Evolutionary conservation across 2,888 invertebrate species (phyloP), one percentile per base, ranked within the genome.

Genomic region (Ceramica pisi): DNA sequence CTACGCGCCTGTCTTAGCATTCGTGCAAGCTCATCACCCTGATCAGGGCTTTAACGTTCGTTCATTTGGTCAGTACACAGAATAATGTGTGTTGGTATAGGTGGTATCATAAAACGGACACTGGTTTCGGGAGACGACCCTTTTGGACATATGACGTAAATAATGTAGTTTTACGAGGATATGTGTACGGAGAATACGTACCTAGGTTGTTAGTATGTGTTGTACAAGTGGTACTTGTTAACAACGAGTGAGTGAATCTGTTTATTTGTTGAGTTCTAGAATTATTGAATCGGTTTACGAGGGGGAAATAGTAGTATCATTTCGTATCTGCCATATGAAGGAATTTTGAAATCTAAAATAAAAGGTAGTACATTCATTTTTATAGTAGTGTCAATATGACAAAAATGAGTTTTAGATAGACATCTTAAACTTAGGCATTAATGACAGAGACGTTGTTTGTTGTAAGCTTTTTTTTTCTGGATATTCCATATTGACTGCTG

Each of bases 81-180:
- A 35, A 31, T 71, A 64, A 75, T 65, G 50, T 71, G 44, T 82
- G 68, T 79, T 53, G 57, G 57, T 61, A 65, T 75, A 76, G 73
- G 69, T 66, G 65, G 61, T 53, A 74, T 68, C 72, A 76, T 80
- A 83, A 71, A 68, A 66, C 46, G 82, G 72, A 67, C 80, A 73
- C 69, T 70, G 80, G 72, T 82, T 82, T 82, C 55, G 67, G 41
- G 41, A 51, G 53, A 21, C 76, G 76, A 82, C 76, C 80, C 65
- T 76, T 82, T 66, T 46, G 67, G 51, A 71, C 65, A 69, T 60
- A 66, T 74, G 69, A 60, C 71, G 74, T 80, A 71, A 82, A 82
- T 82, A 82, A 76, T 74, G 35, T 75, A 82, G 80, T 71, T 82
- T 82, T 79, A 82, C 55, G 80, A 73, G 53, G n/a, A 19, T 66